Evolutionary conservation across 2,113 vertebrate species (phyloP), one percentile per base, ranked within the genome.

Genomic region (Apus apus): DNA sequence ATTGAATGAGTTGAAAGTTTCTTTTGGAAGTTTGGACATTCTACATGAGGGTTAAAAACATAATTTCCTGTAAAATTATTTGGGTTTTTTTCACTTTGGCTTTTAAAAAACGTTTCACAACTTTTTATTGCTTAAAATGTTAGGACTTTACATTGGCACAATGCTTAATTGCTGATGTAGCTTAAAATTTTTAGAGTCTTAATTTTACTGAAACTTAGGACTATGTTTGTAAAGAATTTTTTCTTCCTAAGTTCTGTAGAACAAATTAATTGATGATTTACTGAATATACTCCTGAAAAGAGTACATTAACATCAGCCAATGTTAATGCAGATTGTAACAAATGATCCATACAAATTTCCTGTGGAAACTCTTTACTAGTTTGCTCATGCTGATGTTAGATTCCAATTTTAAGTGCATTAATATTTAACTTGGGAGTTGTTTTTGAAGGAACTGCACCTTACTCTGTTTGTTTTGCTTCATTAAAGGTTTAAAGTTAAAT

Each of bases 341-440:
- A 89, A 87, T 34, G 60, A 87, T 71, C 87, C 29, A 0, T 65
- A 70, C 26, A 66, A 45, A 71, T 93, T 96, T 87, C 46, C 67
- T 62, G 46, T 74, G 65, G 76, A 85, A 93, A 73, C n/a, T 51
- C 20, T 56, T 64, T 58, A 32, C 6, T n/a, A 58, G 85, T 93
- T 91, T 82, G 21, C 46, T 38, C 8, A 22, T 90, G 76, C 25
- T 87, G 64, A 68, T 79, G 85, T 64, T 93, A 76, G 43, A 74
- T 88, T 82, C 65, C 79, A 73, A n/a, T 72, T 83, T 91, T 58
- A 89, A 79, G 43, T 64, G 22, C 7, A 48, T 97, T 93, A 94
- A 90, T 95, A 66, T 94, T 97, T 95, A 97, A 96, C 96, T 88
- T 77, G 70, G 45, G 34, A 90, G 27, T 64, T 93, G n/a, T 67